These are phyloP conservation scores for Thysanoteuthis rhombus DNA, from an alignment of 2,888 invertebrate species.

Conservation along the genomic window DNA sequence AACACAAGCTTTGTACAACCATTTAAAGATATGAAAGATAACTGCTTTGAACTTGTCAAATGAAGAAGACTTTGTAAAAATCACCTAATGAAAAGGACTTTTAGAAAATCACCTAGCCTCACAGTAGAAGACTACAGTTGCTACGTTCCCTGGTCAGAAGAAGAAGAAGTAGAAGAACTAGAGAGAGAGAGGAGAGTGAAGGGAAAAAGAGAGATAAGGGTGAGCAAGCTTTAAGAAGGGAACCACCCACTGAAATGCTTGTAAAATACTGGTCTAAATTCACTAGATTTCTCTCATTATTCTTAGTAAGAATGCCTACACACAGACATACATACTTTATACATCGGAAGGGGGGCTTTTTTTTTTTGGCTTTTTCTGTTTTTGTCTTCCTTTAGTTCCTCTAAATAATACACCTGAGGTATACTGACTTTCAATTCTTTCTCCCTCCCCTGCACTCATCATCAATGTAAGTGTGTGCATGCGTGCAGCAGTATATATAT, in stretches of 20 bases:
- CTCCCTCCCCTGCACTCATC: neutral
- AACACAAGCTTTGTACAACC: slow-evolving; percentile 23
- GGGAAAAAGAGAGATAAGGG: neutral
- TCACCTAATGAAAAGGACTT: neutral
- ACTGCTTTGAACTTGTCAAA: neutral
- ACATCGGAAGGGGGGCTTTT: neutral
- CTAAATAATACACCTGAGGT: slow-evolving; percentile 22
- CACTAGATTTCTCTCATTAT: slow-evolving; percentile 20
- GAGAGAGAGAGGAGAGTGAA: neutral
- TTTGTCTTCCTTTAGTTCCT: neutral
- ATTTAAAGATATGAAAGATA: slow-evolving; percentile 19
- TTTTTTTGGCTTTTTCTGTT: neutral
- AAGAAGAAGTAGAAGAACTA: neutral
- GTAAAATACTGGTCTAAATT: neutral
- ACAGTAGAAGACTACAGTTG: neutral
- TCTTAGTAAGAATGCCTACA: neutral
- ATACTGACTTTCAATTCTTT: neutral
- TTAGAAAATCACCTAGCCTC: neutral
- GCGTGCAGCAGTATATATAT: neutral
- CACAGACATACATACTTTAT: neutral
- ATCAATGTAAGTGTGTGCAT: neutral
- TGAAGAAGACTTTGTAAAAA: neutral
- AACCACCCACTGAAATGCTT: slow-evolving; percentile 12
- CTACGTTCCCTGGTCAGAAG: neutral
- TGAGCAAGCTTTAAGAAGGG: slow-evolving; percentile 14